Conservation (phyloP, 2,113 vertebrate genomes). For the Oncorhynchus clarkii region DNA sequence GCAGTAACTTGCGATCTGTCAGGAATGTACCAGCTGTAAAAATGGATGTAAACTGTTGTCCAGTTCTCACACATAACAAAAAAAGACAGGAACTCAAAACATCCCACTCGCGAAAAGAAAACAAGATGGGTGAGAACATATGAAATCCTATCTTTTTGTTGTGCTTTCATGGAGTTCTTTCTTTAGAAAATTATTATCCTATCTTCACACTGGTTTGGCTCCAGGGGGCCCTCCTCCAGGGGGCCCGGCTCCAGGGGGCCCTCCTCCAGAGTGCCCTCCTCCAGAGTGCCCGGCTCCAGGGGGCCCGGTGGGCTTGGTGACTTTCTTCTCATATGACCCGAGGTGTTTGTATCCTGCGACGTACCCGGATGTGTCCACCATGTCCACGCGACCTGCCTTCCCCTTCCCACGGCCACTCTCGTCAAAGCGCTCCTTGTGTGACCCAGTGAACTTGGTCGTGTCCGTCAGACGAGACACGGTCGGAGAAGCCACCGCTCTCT, state of each 20-base stretch:
- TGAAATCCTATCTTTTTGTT: conserved; percentile 68
- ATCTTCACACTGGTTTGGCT: conserved; percentile 66
- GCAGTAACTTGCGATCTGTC: conserved; percentile 60
- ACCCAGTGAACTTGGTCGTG: conserved; percentile 91
- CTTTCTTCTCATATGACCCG: conserved; percentile 93
- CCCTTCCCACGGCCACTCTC: conserved; percentile 87
- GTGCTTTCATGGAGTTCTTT: conserved; percentile 62
- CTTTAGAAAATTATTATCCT: conserved; percentile 59
- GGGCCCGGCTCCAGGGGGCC: neutral
- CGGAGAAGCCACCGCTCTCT: conserved; percentile 91
- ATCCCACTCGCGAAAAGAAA: conserved; percentile 42
- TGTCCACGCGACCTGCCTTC: conserved; percentile 89
- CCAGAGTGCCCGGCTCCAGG: too few species aligned
- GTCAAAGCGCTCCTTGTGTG: conserved; percentile 95
- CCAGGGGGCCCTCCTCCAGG: neutral
- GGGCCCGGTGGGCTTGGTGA: conserved; percentile 66
- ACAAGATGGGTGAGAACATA: conserved; percentile 57
- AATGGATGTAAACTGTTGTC: conserved; percentile 79
- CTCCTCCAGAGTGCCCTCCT: neutral
- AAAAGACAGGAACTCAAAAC: conserved; percentile 60
- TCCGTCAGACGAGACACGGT: conserved; percentile 94
- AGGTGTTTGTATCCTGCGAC: conserved; percentile 94
- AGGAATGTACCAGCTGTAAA: conserved; percentile 78
- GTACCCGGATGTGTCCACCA: conserved; percentile 90
- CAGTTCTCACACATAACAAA: conserved; percentile 71